Evolutionary conservation across 2,888 invertebrate genomes (phyloP).

Genomic region (Melanostoma scalare): DNA sequence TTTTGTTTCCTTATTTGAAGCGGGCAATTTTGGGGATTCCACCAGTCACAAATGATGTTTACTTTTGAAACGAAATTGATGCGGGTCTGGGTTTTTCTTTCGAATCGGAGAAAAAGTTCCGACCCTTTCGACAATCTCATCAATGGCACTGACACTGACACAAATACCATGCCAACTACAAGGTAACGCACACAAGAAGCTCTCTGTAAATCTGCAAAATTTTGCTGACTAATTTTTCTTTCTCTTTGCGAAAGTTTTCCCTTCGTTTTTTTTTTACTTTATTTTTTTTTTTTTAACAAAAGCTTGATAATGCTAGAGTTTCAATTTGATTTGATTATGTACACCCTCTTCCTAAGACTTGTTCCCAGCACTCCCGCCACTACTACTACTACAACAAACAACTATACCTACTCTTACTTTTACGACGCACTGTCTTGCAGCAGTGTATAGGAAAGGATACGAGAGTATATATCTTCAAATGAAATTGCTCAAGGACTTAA

Average conservation of each 20-base stretch:
- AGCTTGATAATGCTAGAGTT: conserved; percentile 72
- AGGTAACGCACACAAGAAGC: conserved; percentile 1
- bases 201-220: conserved; percentile 23
- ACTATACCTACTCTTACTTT: conserved; percentile 36
- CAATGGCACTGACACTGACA: conserved; percentile 9
- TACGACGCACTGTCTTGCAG: conserved; percentile 20
- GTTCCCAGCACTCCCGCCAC: conserved; percentile 11
- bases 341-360: conserved; percentile 32
- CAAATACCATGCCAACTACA: conserved; percentile 12
- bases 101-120: conserved; percentile 19
- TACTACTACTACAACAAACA: conserved; percentile 28
- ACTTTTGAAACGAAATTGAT: conserved; percentile 67
- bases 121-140: conserved; percentile 52
- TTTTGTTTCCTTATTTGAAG: conserved; percentile 1
- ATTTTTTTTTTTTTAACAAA: conserved; percentile 64
- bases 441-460: too few relatives aligned
- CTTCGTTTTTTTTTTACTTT: conserved; percentile 19
- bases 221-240: conserved; percentile 69
- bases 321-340: conserved; percentile 74
- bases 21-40: conserved; percentile 38
- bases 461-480: conserved; percentile 35
- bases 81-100: conserved; percentile 46
- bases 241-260: conserved; percentile 55
- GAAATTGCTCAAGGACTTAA: conserved; percentile 57
- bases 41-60: conserved; percentile 69